Evolutionary conservation across 1,140 invertebrate genomes (phyloP).

Genomic region (Ceratitis capitata): DNA sequence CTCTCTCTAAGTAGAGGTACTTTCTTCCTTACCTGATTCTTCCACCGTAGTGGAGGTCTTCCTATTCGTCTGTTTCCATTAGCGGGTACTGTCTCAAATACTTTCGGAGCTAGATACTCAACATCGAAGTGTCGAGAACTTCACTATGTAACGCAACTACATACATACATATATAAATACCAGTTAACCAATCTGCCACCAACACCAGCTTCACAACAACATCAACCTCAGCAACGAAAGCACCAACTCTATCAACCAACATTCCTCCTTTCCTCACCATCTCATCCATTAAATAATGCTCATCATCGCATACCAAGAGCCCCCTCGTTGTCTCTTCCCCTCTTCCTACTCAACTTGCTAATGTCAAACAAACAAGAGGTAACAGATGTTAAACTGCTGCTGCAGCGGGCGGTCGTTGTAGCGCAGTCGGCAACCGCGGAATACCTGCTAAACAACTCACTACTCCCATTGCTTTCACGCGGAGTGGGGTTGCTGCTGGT

Average conservation of each 20-base stretch:
- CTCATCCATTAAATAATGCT: background rate
- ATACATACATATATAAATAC: background rate
- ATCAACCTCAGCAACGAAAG: background rate
- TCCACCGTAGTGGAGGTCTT: too few relatives aligned
- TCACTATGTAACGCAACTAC: background rate
- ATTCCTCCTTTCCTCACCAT: background rate
- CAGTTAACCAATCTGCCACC: background rate
- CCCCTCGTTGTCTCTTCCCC: too few relatives aligned
- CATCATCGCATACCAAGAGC: background rate
- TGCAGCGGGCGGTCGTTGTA: conserved; percentile 21
- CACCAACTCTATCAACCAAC: too few relatives aligned
- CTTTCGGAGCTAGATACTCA: too few relatives aligned
- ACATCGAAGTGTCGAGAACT: too few relatives aligned
- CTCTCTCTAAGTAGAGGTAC: too few relatives aligned
- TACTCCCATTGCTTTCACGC: background rate
- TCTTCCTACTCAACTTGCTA: background rate
- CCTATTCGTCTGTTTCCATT: too few relatives aligned
- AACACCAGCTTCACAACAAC: background rate
- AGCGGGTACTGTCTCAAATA: too few relatives aligned
- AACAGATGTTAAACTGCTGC: conserved; percentile 37
- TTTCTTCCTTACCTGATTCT: too few relatives aligned
- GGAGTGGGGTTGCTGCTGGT: background rate
- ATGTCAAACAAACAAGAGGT: conserved; percentile 33
- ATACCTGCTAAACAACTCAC: background rate
- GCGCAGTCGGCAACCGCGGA: background rate